These are phyloP conservation scores for Tenualosa thibaudeaui DNA, from an alignment of 2,797 vertebrate genomes.

Conservation along the genomic window DNA sequence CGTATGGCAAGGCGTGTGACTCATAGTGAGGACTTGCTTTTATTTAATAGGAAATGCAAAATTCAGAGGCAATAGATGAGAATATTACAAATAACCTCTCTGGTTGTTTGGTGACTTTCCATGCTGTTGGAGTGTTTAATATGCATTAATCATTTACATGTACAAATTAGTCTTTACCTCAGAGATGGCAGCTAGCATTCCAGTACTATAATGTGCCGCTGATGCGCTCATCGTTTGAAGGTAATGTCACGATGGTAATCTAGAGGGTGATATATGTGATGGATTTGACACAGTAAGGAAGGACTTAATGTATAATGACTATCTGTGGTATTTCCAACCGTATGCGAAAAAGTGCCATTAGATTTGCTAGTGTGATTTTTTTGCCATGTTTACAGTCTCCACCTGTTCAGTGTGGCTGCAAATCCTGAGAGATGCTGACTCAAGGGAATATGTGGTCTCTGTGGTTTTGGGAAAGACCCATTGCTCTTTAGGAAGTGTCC, in stretches of 20 bases:
- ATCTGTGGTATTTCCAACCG: background rate
- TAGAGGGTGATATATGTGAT: background rate
- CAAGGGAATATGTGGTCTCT: background rate
- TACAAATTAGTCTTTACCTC: background rate
- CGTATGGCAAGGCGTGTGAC: background rate
- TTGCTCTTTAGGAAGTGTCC: background rate
- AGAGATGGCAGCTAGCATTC: background rate
- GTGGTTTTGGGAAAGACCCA: slow-evolving; percentile 2
- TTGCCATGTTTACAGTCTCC: background rate
- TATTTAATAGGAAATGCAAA: background rate
- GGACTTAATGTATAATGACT: background rate
- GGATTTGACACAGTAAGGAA: background rate
- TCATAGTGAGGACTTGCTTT: background rate
- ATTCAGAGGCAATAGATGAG: background rate
- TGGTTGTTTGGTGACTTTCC: background rate
- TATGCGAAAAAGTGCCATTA: background rate
- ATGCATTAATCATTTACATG: background rate
- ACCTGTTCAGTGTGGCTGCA: slow-evolving; percentile 37
- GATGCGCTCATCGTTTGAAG: background rate
- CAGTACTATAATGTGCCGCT: background rate
- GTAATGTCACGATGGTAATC: background rate
- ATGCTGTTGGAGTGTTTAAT: background rate
- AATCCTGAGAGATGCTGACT: slow-evolving; percentile 22
- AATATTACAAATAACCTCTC: background rate
- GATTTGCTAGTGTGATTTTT: no score